Base-by-base conservation (phyloP, 2,113 vertebrate genomes). In the Arothron firmamentum region DNA sequence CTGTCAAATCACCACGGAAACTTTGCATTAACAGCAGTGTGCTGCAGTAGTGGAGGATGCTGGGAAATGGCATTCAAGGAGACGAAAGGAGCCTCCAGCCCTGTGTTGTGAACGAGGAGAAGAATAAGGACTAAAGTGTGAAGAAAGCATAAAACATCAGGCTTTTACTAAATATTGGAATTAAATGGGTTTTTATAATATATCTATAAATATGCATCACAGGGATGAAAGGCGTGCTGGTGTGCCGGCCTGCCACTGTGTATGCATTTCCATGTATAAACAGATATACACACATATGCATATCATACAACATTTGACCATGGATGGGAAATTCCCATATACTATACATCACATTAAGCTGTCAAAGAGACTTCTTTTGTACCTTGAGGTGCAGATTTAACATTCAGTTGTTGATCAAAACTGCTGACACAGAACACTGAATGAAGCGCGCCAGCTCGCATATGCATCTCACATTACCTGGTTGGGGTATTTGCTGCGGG, bases 1-100 rank as follows among this genome's bases (percentile, higher is more conserved):
- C 34, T 38, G 34, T 38, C 34, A 38, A 38, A 38, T 38, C 34
- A 38, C 34, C 34, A 38, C 31, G 8, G 10, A 38, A 38, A 38
- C 9, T 11, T 38, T 9, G 34, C 34, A 38, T 38, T 38, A 38
- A 38, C 34, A 67, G 52, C 57, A 71, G 31, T 77, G 59, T 70
- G 23, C 51, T 76, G 67, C 70, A 68, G 52, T 74, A 71, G 75
- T 72, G 70, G 55, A 70, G 68, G 69, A 77, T 75, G 68, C 56
- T 81, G 80, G 74, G 72, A 86, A 90, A 88, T 87, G 87, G 90
- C 89, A 90, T 89, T 87, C 89, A 78, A 83, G 85, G 77, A 38
- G 34, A 38, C 78, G 87, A 74, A 78, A 66, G 70, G 77, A 68
- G 75, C 59, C 78, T 87, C 76, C 83, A 80, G 79, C 74, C 78